A percentile compares a stretch with the other conserved stretches of the same genome.
These are phyloP conservation scores for Nycteola revayana DNA, from an alignment of 2,888 invertebrate species.

Conservation along the genomic window DNA sequence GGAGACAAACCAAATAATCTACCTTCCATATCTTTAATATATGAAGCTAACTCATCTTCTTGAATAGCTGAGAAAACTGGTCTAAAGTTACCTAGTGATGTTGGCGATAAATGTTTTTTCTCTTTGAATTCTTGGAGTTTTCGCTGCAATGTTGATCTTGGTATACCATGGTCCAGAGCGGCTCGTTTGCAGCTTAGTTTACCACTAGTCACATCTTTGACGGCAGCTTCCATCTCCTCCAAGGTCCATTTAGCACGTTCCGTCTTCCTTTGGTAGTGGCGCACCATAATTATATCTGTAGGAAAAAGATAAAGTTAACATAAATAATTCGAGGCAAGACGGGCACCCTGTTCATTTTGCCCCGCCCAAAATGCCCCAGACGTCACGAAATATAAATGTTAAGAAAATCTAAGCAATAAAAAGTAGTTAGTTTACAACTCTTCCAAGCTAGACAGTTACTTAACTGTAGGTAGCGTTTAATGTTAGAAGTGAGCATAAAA, in stretches of 20 bases:
- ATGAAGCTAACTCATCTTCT: too few relatives aligned
- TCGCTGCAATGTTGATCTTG: background rate
- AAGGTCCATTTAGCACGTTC: background rate
- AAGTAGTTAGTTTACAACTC: too few relatives aligned
- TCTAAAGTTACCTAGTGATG: background rate
- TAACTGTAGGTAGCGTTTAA: too few relatives aligned
- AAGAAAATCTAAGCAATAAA: too few relatives aligned
- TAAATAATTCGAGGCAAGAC: background rate
- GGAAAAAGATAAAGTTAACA: background rate
- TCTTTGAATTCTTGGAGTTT: background rate
- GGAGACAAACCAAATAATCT: constrained; percentile 1
- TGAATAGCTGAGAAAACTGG: background rate
- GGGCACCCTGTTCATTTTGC: background rate
- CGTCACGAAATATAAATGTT: too few relatives aligned
- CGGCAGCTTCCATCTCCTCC: constrained; percentile 1
- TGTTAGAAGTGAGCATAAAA: too few relatives aligned
- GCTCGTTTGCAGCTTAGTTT: constrained; percentile 3
- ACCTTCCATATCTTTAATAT: constrained; percentile 1
- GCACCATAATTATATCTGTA: background rate
- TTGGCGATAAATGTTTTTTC: background rate
- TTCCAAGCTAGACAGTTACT: too few relatives aligned
- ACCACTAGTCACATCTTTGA: constrained; percentile 1
- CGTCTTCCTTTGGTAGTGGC: constrained; percentile 1
- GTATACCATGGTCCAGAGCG: background rate
- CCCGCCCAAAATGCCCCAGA: constrained; percentile 1